A percentile compares a stretch with the other conserved stretches of the same genome.
These are phyloP conservation scores for Semnopithecus entellus DNA, from an alignment of 2,113 vertebrate genomes.

Conservation along the genomic window DNA sequence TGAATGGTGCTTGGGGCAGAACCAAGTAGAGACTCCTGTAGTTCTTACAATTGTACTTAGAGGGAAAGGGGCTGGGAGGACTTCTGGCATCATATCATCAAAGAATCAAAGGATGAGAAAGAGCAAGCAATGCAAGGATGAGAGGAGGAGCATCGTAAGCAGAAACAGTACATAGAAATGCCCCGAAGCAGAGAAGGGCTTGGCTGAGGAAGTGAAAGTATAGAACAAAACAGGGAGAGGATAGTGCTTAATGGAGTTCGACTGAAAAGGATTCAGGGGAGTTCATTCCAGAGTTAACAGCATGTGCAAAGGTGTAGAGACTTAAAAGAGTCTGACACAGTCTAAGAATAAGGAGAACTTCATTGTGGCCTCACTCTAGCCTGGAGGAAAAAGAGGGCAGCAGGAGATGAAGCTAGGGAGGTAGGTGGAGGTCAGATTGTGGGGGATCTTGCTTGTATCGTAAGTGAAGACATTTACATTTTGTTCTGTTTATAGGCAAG, in stretches of 20 bases:
- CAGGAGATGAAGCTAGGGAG: background rate
- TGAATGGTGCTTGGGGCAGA: background rate
- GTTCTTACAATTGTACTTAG: fast-evolving
- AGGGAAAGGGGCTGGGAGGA: background rate
- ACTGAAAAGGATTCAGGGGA: no score
- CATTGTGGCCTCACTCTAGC: background rate
- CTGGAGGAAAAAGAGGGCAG: background rate
- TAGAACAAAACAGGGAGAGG: background rate
- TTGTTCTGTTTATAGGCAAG: background rate
- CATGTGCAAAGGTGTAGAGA: background rate
- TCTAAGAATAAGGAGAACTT: background rate
- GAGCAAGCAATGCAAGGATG: background rate
- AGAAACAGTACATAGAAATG: background rate
- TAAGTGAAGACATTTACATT: background rate
- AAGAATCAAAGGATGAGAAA: background rate
- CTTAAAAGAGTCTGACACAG: background rate
- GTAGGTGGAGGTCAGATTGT: background rate
- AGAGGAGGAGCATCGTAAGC: background rate
- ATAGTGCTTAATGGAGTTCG: background rate
- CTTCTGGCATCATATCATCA: background rate
- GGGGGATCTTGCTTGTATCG: background rate
- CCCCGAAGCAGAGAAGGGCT: background rate
- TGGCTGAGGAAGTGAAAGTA: background rate
- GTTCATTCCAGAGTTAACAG: background rate
- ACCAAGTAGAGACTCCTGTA: fast-evolving